A percentile compares a stretch with the other conserved stretches of the same genome.
phyloP scores from a whole-genome alignment of 2,797 vertebrate genomes.

The Helostoma temminkii region DNA sequence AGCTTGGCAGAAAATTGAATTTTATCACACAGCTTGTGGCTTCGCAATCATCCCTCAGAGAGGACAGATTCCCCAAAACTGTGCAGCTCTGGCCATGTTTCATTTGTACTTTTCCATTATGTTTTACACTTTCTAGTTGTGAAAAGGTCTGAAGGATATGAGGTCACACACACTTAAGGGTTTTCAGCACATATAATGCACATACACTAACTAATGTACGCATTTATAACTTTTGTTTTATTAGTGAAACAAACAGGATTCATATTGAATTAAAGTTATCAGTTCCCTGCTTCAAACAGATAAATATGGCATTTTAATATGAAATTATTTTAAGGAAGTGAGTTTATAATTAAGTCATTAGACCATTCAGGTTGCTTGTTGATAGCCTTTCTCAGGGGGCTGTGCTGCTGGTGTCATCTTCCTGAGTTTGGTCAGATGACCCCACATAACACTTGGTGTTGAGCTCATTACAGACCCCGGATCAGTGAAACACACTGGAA shows the following conservation, averaged over 20 bases:
- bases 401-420: too few relatives aligned
- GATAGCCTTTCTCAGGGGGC: not conserved
- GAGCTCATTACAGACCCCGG: slow-evolving; percentile 28
- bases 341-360: slow-evolving; percentile 18
- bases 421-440: slow-evolving; percentile 24
- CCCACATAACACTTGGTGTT: slow-evolving; percentile 11
- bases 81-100: slow-evolving; percentile 30
- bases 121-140: slow-evolving; percentile 8
- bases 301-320: too few relatives aligned
- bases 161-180: not conserved
- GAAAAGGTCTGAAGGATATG: not conserved
- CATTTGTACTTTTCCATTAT: slow-evolving; percentile 26
- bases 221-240: not conserved
- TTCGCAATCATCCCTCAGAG: slow-evolving; percentile 54
- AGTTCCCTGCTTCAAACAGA: too few relatives aligned
- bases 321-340: not conserved
- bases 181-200: not conserved
- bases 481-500: slow-evolving; percentile 34
- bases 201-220: not conserved
- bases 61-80: slow-evolving; percentile 33
- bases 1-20: slow-evolving; percentile 51
- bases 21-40: slow-evolving; percentile 71
- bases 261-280: not conserved
- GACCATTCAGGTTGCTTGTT: slow-evolving; percentile 8
- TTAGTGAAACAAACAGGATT: not conserved